Evolutionary conservation across 2,888 invertebrate genomes (phyloP), one percentile per base, ranked within the genome.

Genomic region (Calameuta filiformis): DNA sequence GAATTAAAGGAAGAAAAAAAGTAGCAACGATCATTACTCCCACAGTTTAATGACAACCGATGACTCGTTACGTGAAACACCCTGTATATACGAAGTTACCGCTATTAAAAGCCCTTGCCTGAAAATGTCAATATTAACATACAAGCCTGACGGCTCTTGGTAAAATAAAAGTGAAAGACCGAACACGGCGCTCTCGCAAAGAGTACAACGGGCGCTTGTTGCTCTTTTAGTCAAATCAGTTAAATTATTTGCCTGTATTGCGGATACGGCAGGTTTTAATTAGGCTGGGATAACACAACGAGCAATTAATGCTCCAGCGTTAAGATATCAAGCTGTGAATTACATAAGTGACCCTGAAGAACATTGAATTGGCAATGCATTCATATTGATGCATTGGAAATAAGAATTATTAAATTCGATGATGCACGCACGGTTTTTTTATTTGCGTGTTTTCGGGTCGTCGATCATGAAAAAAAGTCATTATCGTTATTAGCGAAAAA

Each of bases 51-150:
- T 23, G 56, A 56, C 56, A 56, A 2, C 23, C 56, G 23, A 56
- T 23, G 56, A 56, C 56, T 56, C 56, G 23, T 23, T 9, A 56
- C 23, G 12, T 35, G 71, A 34, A 71, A 71, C 71, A 71, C 30
- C 71, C 71, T 15, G 71, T 71, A 71, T 11, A 34, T 35, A 34
- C 30, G 75, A 75, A 56, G 35, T 33, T 76, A 33, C 35, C 68
- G 76, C 35, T 71, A 77, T 77, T 77, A 69, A 71, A 77, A 77
- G 37, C 75, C 75, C 75, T 75, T 77, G 77, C 69, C 75, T 69
- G 69, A 77, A 77, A 77, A 77, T 77, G 77, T 77, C 75, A 77
- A 75, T 77, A 77, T 77, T 77, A 77, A 75, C 77, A 77, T 77
- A 77, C 77, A 77, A 71, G 77, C 40, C 40, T 37, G 71, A 37